Percentiles rank a stretch among this genome's conserved stretches.
phyloP scores from a whole-genome alignment of 2,888 invertebrate species.

The Corbicula japonica region DNA sequence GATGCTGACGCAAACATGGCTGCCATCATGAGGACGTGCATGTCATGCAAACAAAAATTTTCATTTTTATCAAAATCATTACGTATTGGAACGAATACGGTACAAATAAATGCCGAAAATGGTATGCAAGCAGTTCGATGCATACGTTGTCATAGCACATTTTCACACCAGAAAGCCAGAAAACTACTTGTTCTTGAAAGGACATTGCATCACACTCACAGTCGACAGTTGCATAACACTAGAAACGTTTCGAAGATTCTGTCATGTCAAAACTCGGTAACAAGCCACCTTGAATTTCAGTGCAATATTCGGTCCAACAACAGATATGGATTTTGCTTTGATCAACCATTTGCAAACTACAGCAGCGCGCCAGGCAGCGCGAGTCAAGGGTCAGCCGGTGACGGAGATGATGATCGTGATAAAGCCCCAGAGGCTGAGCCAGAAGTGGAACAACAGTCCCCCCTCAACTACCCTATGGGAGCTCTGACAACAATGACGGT shows the following conservation, averaged over 20 bases:
- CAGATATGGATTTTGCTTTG: background rate
- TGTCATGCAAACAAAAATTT: too few species aligned
- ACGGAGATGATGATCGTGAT: conserved; percentile 26
- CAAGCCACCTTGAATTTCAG: background rate
- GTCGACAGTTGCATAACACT: conserved; percentile 10
- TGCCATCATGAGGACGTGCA: too few species aligned
- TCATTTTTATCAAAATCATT: too few species aligned
- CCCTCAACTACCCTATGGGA: conserved; percentile 58
- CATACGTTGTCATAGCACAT: background rate
- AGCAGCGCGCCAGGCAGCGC: conserved; percentile 4
- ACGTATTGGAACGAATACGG: too few species aligned
- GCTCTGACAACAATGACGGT: conserved; percentile 95
- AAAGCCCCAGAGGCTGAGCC: conserved; percentile 14
- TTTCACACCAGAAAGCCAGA: background rate
- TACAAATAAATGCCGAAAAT: too few species aligned
- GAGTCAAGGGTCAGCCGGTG: conserved; percentile 34
- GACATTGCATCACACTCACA: conserved; percentile 34
- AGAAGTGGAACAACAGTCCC: conserved; percentile 15
- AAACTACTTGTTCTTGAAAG: background rate
- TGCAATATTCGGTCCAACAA: background rate
- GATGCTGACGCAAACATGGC: too few species aligned
- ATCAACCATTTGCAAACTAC: conserved; percentile 3
- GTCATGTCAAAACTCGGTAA: background rate
- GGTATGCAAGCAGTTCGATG: background rate
- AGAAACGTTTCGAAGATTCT: background rate